Conservation (phyloP, 2,797 vertebrate species). For the Echeneis naucrates region DNA sequence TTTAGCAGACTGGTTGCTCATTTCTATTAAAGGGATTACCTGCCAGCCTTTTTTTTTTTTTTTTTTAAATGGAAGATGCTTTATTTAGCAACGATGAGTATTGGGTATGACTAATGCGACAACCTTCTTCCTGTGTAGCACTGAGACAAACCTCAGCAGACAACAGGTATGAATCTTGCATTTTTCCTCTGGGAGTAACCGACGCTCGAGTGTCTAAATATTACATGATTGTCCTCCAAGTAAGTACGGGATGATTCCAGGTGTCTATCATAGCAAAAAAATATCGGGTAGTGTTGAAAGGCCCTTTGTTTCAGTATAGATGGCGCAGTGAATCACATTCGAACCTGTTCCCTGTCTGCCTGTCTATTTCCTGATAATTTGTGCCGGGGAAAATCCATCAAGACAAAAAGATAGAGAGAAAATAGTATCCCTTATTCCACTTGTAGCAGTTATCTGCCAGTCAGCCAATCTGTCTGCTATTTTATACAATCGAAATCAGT, state of each 20-base stretch:
- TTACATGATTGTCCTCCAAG: slow-evolving; percentile 58
- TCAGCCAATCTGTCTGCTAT: slow-evolving; percentile 48
- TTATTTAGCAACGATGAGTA: background rate
- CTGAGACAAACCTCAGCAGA: slow-evolving; percentile 40
- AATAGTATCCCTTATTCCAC: slow-evolving; percentile 53
- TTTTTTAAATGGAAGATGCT: slow-evolving; percentile 14
- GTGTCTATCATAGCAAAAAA: slow-evolving; percentile 58
- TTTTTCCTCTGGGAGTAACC: slow-evolving; percentile 33
- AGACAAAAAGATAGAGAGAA: slow-evolving; percentile 40
- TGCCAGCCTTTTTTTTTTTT: background rate
- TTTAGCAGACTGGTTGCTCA: background rate
- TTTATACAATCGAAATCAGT: slow-evolving; percentile 46
- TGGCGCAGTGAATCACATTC: slow-evolving; percentile 62
- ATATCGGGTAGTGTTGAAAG: slow-evolving; percentile 56
- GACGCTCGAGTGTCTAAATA: slow-evolving; percentile 59
- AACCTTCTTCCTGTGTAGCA: slow-evolving; percentile 24
- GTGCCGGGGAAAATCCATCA: slow-evolving; percentile 73
- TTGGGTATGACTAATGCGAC: slow-evolving; percentile 28
- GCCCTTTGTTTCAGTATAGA: slow-evolving; percentile 68
- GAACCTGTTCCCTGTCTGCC: slow-evolving; percentile 60
- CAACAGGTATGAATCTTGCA: slow-evolving; percentile 52
- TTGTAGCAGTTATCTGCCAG: slow-evolving; percentile 45
- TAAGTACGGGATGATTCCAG: slow-evolving; percentile 58
- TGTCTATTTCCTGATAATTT: slow-evolving; percentile 69
- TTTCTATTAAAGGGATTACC: background rate